A percentile compares a stretch with the other conserved stretches of the same genome.
Evolutionary conservation across 2,113 vertebrate genomes (phyloP).

Genomic region (Excalfactoria chinensis): DNA sequence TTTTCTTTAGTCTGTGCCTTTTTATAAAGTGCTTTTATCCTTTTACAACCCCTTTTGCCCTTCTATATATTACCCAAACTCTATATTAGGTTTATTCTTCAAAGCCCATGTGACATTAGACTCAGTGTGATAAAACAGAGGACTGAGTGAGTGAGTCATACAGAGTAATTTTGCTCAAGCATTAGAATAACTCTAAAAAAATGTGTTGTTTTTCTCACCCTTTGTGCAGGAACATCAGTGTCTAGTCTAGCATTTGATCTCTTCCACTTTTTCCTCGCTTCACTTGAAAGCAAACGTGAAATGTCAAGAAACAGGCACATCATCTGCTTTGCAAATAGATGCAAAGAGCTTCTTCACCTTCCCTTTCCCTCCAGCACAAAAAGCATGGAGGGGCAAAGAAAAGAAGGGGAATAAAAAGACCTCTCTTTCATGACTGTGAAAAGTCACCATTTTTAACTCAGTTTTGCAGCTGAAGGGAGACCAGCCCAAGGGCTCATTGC

Average conservation of each 20-base stretch:
- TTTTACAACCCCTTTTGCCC: neutral
- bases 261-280: neutral
- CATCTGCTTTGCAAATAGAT: neutral
- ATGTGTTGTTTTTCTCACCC: neutral
- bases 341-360: neutral
- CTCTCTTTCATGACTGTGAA: neutral
- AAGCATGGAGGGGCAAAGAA: neutral
- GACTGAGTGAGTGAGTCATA: neutral
- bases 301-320: neutral
- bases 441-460: neutral
- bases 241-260: neutral
- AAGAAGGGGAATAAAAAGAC: neutral
- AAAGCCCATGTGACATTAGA: neutral
- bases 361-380: neutral
- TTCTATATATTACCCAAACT: conserved; percentile 1
- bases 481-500: neutral
- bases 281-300: neutral
- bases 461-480: neutral
- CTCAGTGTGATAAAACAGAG: conserved; percentile 3
- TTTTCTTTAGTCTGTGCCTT: neutral
- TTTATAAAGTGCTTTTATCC: neutral
- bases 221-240: neutral
- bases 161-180: neutral
- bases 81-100: neutral
- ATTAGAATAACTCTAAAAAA: conserved; percentile 21